These are phyloP conservation scores for Trichogramma pretiosum DNA, from an alignment of 1,140 invertebrate species.

Conservation along the genomic window DNA sequence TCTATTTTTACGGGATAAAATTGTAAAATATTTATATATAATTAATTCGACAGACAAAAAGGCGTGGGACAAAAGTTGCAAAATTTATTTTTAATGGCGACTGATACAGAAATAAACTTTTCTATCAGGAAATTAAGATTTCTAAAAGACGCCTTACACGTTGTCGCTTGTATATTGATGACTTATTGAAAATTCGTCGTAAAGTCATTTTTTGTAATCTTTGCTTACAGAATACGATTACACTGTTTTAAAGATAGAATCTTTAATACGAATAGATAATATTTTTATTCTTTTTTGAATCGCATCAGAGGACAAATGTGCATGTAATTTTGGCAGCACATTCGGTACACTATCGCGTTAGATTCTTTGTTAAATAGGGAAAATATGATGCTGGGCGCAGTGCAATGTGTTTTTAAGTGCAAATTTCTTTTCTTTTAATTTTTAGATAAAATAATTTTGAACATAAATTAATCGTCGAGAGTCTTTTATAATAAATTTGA, in stretches of 20 bases:
- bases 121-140: constrained; percentile 3
- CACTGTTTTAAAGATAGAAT: background rate
- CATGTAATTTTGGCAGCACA: no score
- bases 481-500: background rate
- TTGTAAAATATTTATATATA: constrained; percentile 19
- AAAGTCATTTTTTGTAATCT: constrained; percentile 4
- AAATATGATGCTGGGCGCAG: constrained; percentile 19
- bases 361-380: constrained; percentile 13
- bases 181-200: constrained; percentile 10
- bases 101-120: no score
- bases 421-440: constrained; percentile 5
- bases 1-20: no score
- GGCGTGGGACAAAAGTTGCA: constrained; percentile 19
- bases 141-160: constrained; percentile 4
- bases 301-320: no score
- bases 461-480: background rate
- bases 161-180: constrained; percentile 13
- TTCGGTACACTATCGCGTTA: constrained; percentile 6
- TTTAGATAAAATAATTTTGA: background rate
- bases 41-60: constrained; percentile 4
- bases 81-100: constrained; percentile 6
- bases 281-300: no score
- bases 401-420: constrained; percentile 18
- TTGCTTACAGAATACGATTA: background rate
- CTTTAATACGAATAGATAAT: background rate